Evolutionary conservation across 2,113 vertebrate genomes (phyloP), one percentile per base, ranked within the genome.

Genomic region (Pseudorectes ferrugineus): DNA sequence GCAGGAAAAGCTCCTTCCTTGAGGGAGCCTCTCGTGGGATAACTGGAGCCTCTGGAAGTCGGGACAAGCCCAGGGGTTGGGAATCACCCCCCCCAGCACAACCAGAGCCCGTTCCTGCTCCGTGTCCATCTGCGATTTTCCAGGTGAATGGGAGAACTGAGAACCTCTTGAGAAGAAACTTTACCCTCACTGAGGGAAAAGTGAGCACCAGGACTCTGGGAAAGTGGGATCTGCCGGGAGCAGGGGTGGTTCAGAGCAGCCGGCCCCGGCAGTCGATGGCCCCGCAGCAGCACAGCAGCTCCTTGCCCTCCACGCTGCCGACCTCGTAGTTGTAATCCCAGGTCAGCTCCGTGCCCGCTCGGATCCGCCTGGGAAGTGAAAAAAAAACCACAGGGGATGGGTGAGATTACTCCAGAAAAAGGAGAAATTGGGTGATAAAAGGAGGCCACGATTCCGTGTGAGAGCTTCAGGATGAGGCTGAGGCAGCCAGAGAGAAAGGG

Each of bases 321-420:
- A 99, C 99, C 92, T 99, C 99, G 2, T 99, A 99, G 98, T 99
- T 99, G 94, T 99, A 99, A 96, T 99, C 99, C 99, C 99, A 99
- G 1, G 99, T 99, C 61, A 99, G 98, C 94, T 99, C 99, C 0
- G 99, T 99, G 38, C 99, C 99, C 0, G 99, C 99, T 11, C 99
- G 98, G 85, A 99, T 99, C 55, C 99, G 96, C 98, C 99, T 99
- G 95, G 5, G 80, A 5, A 88, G 36, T 2, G 6, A 19, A 43
- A 14, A 21, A 4, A 36, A 18, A 58, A 35, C 6, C 25, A 29
- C 14, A 14, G 0, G 1, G 26, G 23, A 3, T 45, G 45, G 26
- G 51, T 4, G 26, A 38, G 42, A 8, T 1, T 6, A 0, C 1
- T 19, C 33, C 43, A 9, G 18, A 2, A 2, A 4, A 19, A n/a